Base-by-base conservation (phyloP, 2,888 invertebrate species). In the Girardia tigrina region DNA sequence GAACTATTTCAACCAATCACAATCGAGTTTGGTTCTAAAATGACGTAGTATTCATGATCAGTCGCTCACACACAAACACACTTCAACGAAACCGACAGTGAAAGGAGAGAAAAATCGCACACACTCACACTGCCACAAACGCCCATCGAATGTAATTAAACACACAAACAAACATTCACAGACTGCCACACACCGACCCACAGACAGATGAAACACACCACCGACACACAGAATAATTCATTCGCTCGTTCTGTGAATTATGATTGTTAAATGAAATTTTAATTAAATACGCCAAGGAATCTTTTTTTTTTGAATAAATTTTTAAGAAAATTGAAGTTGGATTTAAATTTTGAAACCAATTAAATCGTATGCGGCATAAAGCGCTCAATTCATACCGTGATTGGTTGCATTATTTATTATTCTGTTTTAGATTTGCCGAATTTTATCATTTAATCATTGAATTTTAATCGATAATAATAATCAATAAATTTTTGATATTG, bases 241-340 rank as follows among this genome's bases (percentile, higher is more conserved):
- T n/a, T n/a, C n/a, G n/a, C n/a, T n/a, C n/a, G n/a, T n/a, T n/a
- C n/a, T 56, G 23, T 56, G 8, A 56, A 56, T 20, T 2, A 56
- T 12, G 4, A 20, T 56, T 8, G 8, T n/a, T 56, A 56, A 56
- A 56, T 56, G 56, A 56, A 56, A 56, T 56, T 56, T 56, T 56
- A 56, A 56, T 56, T 56, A 56, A 56, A 56, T 56, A 56, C 56
- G 56, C 56, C 56, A 56, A 56, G 56, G 56, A 56, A 56, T 56
- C 56, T 56, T 56, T 56, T n/a, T n/a, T n/a, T n/a, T n/a, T 20
- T 12, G 23, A 56, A 56, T 12, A 56, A 56, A 56, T 20, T 8
- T 56, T 56, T 56, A 56, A 56, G 56, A 56, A 56, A 56, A 20
- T 56, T 56, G 23, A 56, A 23, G n/a, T 36, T 8, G 36, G 16